phyloP scores from a whole-genome alignment of 2,113 vertebrate species.

The Trichomycterus rosablanca region DNA sequence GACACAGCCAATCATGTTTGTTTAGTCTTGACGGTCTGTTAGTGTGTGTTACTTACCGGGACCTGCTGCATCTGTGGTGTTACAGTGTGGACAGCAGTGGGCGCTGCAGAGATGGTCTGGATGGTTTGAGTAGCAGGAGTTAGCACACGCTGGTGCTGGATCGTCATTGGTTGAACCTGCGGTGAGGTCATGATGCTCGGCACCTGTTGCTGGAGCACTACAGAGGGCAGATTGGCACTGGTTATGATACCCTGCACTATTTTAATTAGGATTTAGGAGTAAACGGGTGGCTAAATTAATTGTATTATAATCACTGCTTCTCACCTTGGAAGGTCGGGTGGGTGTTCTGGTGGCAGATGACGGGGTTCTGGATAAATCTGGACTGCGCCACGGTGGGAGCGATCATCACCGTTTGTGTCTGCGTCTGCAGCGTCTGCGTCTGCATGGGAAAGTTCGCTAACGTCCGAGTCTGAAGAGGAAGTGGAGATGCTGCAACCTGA shows the following conservation, averaged over 20 bases:
- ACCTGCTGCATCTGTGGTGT: constrained; percentile 87
- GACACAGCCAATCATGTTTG: too few species aligned
- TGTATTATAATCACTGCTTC: too few species aligned
- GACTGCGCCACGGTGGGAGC: constrained; percentile 77
- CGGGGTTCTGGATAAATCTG: constrained; percentile 86
- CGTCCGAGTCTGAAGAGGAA: constrained; percentile 47
- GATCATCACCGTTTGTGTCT: constrained; percentile 85
- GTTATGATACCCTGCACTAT: too few species aligned
- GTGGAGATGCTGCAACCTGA: constrained; percentile 10
- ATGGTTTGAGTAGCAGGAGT: constrained; percentile 84
- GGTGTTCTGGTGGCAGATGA: constrained; percentile 87
- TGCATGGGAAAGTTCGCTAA: constrained; percentile 48
- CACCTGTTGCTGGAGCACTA: constrained; percentile 92
- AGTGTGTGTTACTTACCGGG: too few species aligned
- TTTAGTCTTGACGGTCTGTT: too few species aligned
- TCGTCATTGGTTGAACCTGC: constrained; percentile 85
- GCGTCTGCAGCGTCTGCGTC: constrained; percentile 70
- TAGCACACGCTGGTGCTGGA: constrained; percentile 92
- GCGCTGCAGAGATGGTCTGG: constrained; percentile 76
- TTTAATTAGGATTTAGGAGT: too few species aligned
- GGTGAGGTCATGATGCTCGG: constrained; percentile 88
- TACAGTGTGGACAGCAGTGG: constrained; percentile 83
- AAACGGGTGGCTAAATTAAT: too few species aligned
- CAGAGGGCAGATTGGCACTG: neutral
- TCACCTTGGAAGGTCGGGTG: constrained; percentile 85